These are phyloP conservation scores for Bombyx mori DNA, from an alignment of 1,140 invertebrate genomes.

Conservation along the genomic window ASM3026992v2 NC_085133.1:6942001-6942500, in stretches of 20 bases:
- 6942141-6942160: not conserved
- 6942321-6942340: conserved; percentile 26
- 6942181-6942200: no score
- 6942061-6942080: no score
- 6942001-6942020: conserved; percentile 12
- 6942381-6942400: conserved; percentile 71
- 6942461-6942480: conserved; percentile 44
- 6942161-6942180: not conserved
- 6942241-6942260: conserved; percentile 24
- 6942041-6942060: no score
- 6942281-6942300: conserved; percentile 34
- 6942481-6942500: conserved; percentile 58
- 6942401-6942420: conserved; percentile 72
- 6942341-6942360: conserved; percentile 62
- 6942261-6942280: conserved; percentile 40
- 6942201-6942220: not conserved
- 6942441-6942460: conserved; percentile 58
- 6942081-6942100: no score
- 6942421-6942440: conserved; percentile 70
- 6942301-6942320: conserved; percentile 43
- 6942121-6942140: no score
- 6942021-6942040: conserved; percentile 7
- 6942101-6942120: no score
- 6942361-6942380: conserved; percentile 59
- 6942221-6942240: not conserved